Percentiles rank a stretch among this genome's conserved stretches.
Evolutionary conservation across 2,113 vertebrate species (phyloP).

Genomic region (Columba janthina): DNA sequence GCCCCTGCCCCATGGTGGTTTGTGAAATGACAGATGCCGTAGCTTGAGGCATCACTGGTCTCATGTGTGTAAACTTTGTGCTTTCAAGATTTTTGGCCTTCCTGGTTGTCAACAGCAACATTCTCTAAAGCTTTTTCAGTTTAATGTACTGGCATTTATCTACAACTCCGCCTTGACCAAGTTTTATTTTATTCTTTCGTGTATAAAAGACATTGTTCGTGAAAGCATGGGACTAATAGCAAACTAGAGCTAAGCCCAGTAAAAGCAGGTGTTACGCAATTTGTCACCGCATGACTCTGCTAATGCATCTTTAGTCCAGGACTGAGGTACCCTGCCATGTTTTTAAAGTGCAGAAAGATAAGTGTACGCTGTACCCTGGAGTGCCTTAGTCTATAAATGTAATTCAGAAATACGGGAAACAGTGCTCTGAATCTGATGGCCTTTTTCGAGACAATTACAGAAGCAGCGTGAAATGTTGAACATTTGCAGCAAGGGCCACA

Average conservation of each 20-base stretch:
- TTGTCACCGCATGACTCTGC: slow-evolving; percentile 8
- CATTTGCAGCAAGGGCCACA: neutral
- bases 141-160: neutral
- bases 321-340: neutral
- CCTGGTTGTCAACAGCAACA: neutral
- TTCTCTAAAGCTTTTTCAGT: neutral
- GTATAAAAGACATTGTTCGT: neutral
- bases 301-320: slow-evolving; percentile 45
- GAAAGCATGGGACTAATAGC: slow-evolving; percentile 39
- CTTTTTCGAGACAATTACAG: slow-evolving; percentile 23
- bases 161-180: neutral
- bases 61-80: neutral
- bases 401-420: slow-evolving; percentile 45
- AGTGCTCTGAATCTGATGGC: slow-evolving; percentile 4
- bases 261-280: slow-evolving; percentile 29
- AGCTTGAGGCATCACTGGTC: neutral
- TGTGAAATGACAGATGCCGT: neutral
- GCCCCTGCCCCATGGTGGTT: neutral
- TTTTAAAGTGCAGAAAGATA: slow-evolving; percentile 50
- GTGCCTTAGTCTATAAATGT: slow-evolving; percentile 10
- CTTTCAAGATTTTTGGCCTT: neutral
- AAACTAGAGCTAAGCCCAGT: slow-evolving; percentile 10
- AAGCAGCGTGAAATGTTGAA: slow-evolving; percentile 2
- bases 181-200: neutral
- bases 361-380: neutral